Conservation (phyloP, 2,797 vertebrate species). For the Trachops cirrhosus region DNA sequence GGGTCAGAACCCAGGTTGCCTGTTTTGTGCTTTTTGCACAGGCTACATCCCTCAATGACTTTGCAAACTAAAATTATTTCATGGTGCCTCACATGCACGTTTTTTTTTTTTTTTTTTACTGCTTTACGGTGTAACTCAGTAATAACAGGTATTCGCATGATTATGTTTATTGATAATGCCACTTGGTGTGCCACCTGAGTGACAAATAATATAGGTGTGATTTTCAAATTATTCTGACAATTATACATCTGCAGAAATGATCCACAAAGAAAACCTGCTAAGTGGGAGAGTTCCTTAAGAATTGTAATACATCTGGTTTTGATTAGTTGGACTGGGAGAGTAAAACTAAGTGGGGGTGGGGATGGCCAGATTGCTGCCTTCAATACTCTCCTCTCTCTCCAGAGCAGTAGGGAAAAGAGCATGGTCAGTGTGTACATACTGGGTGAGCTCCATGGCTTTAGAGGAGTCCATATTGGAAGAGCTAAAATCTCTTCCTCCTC, state of each 20-base stretch:
- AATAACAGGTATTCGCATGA: not conserved
- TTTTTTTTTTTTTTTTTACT: not conserved
- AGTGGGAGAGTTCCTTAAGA: not conserved
- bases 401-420: not conserved
- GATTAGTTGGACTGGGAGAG: not conserved
- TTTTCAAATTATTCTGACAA: constrained; percentile 35
- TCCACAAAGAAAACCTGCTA: not conserved
- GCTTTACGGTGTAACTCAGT: not conserved
- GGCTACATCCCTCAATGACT: constrained; percentile 35
- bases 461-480: constrained; percentile 38
- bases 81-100: not conserved
- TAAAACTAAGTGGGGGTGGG: not conserved
- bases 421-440: not conserved
- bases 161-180: constrained; percentile 22
- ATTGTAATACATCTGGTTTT: constrained; percentile 24
- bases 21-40: not conserved
- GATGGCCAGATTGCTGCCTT: not conserved
- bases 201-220: not conserved
- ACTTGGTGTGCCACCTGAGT: not conserved
- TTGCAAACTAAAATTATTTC: constrained; percentile 35
- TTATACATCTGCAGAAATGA: not conserved
- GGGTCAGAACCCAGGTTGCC: not conserved
- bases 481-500: constrained; percentile 17
- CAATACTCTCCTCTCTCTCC: not conserved
- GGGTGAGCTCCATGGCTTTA: not conserved